Conservation (phyloP, 2,888 invertebrate genomes). For the Aleiodes leptofemur region DNA sequence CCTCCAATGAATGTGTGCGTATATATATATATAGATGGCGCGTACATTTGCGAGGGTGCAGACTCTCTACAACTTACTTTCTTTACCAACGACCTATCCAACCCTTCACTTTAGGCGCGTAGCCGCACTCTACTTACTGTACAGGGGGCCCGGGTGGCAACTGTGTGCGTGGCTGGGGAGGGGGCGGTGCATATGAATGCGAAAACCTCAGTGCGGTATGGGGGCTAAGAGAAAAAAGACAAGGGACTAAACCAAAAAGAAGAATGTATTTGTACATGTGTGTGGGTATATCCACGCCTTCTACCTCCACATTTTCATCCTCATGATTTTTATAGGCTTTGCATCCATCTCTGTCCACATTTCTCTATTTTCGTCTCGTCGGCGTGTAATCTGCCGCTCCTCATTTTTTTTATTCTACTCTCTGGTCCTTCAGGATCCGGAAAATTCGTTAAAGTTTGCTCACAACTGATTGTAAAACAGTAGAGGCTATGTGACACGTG, state of each 20-base stretch:
- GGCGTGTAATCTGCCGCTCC: not conserved
- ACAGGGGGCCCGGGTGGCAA: conserved; percentile 49
- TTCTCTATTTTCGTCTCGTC: conserved; percentile 20
- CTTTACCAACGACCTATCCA: conserved; percentile 45
- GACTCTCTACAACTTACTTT: conserved; percentile 39
- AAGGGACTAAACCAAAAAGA: not conserved
- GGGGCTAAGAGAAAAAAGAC: conserved; percentile 8
- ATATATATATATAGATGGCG: conserved; percentile 45
- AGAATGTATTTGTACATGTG: not conserved
- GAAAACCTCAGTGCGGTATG: conserved; percentile 20
- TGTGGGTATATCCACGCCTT: not conserved
- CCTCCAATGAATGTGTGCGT: conserved; percentile 27
- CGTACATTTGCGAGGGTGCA: conserved; percentile 46
- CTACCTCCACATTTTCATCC: conserved; percentile 14
- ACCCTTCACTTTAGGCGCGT: conserved; percentile 50
- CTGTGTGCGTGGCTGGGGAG: conserved; percentile 19
- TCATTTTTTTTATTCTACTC: conserved; percentile 4
- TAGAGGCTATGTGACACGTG: no score
- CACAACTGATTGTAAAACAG: not conserved
- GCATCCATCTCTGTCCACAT: conserved; percentile 3
- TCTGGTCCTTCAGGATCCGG: not conserved
- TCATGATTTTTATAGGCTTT: conserved; percentile 31
- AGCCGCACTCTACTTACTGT: conserved; percentile 17
- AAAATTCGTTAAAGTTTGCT: not conserved
- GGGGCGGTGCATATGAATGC: conserved; percentile 18